These are phyloP conservation scores for Platysternon megacephalum DNA, from an alignment of 2,113 vertebrate genomes.

Conservation along the genomic window DNA sequence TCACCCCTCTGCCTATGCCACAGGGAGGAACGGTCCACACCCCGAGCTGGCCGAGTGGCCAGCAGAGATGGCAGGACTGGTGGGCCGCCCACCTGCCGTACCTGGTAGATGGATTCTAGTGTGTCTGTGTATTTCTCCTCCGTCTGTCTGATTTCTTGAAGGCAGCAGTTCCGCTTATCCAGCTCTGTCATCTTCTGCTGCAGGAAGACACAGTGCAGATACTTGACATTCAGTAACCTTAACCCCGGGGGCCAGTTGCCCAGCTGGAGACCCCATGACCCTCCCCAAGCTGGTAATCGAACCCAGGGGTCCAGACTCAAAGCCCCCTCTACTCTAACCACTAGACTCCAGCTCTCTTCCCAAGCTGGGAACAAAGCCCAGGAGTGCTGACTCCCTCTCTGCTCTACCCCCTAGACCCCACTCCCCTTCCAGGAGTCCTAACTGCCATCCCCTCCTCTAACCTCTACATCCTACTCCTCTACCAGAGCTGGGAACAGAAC, in stretches of 20 bases:
- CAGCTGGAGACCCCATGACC: neutral
- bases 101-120: slow-evolving; percentile 89
- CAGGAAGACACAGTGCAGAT: neutral
- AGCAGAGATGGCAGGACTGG: neutral
- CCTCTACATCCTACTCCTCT: neutral
- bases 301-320: neutral
- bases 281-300: fast-evolving
- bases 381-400: neutral
- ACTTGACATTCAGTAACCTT: neutral
- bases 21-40: neutral
- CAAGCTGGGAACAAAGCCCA: neutral
- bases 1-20: neutral
- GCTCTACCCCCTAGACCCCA: neutral
- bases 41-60: neutral
- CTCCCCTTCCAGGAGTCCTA: neutral
- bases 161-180: slow-evolving; percentile 90
- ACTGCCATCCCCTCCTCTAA: neutral
- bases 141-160: slow-evolving; percentile 90
- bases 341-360: neutral
- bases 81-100: neutral
- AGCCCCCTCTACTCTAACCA: fast-evolving
- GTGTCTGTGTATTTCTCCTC: slow-evolving; percentile 92
- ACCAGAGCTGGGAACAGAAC: neutral
- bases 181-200: slow-evolving; percentile 83
- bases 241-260: neutral